Evolutionary conservation across 2,797 vertebrate species (phyloP), one percentile per base, ranked within the genome.

Genomic region (Cyprinella venusta): DNA sequence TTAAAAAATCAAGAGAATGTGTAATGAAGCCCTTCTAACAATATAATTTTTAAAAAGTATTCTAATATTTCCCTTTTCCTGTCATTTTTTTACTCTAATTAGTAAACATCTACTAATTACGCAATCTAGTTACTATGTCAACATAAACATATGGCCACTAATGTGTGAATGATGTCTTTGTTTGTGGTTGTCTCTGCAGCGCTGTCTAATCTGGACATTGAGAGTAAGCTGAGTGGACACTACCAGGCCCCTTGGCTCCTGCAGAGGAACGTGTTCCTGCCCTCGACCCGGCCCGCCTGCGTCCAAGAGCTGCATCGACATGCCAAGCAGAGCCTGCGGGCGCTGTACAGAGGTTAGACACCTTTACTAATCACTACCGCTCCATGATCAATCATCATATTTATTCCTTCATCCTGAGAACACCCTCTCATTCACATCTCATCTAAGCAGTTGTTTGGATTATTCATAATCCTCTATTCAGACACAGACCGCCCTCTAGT

Each of bases 131-230:
- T 59, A n/a, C 54, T n/a, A 5, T 61, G 24, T 26, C 24, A 6
- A 15, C 24, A 13, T 13, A 24, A 56, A 56, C 16, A 10, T 52
- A 6, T 30, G 19, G 1, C n/a, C n/a, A n/a, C 36, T 40, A 7
- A 42, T 24, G 10, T 54, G 12, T 30, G 19, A 72, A 19, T 33
- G 18, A 74, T 36, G 33, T 19, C 1, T 72, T 33, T 70, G 36
- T 56, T 80, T 13, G n/a, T 1, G 72, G 26, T 79, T 86, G 89
- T 15, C 64, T 86, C 76, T 87, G 64, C 94, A 99, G 98, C 98
- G 16, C 96, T 98, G 81, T 99, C 98, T 36, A 96, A 97, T 90
- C 94, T 99, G 95, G 98, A 99, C 75, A 92, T 94, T 81, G 98
- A 99, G 93, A 98, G 97, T 89, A 99, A 99, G 92, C 93, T 98